Evolutionary conservation across 2,888 invertebrate genomes (phyloP).

Genomic region (Branchellion lobata): DNA sequence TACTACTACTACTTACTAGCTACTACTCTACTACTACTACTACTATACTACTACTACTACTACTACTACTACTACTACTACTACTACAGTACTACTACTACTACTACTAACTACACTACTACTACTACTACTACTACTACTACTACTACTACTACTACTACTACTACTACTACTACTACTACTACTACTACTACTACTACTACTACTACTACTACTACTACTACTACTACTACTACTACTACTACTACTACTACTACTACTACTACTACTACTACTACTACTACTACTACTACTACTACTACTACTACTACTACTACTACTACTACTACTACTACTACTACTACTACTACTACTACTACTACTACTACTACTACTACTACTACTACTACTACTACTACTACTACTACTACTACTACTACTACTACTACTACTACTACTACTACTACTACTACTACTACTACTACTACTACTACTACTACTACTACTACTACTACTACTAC

Average conservation of each 20-base stretch:
- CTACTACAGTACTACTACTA: neutral
- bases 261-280: constrained; percentile 10
- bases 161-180: constrained; percentile 14
- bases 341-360: no score
- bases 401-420: no score
- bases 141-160: constrained; percentile 10
- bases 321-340: no score
- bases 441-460: constrained; percentile 4
- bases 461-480: constrained; percentile 14
- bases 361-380: no score
- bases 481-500: constrained; percentile 3
- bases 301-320: no score
- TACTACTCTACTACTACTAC: no score
- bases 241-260: constrained; percentile 5
- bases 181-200: constrained; percentile 10
- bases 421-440: no score
- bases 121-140: constrained; percentile 4
- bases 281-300: neutral
- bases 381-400: no score
- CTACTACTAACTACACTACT: neutral
- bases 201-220: constrained; percentile 10
- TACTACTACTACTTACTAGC: no score
- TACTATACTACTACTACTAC: no score
- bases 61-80: no score
- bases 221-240: constrained; percentile 14